Base-by-base conservation (phyloP, 2,797 vertebrate genomes). In the Phrynocephalus forsythii region DNA sequence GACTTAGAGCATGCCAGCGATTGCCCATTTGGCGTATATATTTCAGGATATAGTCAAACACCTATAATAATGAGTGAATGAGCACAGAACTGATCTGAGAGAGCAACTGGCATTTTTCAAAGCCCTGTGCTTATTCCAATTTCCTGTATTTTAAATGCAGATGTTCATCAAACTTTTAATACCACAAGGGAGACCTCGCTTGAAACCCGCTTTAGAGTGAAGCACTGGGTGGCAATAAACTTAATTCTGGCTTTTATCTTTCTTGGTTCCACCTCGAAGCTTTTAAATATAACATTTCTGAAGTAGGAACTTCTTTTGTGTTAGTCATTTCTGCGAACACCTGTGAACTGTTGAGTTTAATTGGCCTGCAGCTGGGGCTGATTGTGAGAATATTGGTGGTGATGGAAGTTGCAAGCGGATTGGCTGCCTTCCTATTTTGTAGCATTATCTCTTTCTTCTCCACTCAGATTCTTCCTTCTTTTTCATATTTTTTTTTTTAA, bases 251-350 rank as follows among this genome's bases (percentile, higher is more conserved):
- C 92, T 95, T 95, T 96, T 96, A 93, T 94, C 92, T 95, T 95
- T 96, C 94, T 96, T 95, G 94, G 93, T 96, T 96, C 91, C 90
- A 95, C 95, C 93, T 96, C 93, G 94, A 93, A 95, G 89, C 90
- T 95, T 95, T 95, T 94, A 93, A 95, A 95, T 94, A 88, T 95
- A 94, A 93, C 88, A 91, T 95, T 96, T 95, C 92, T 92, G 83
- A 95, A 94, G 93, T 90, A 93, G 0, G 84, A 88, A 90, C 95
- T 92, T 93, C 93, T 95, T 96, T 95, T 95, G 91, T 95, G 92
- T 93, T 94, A 91, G 91, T 94, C 89, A 85, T 94, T 93, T 94
- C 91, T 94, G 26, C 0, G 88, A 95, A 94, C 92, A 95, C 88
- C 94, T 95, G 93, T 92, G 87, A 94, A 92, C 89, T 56, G 81